These are phyloP conservation scores for Heliconius ismenius DNA, from an alignment of 2,888 invertebrate species.

Conservation along the genomic window DNA sequence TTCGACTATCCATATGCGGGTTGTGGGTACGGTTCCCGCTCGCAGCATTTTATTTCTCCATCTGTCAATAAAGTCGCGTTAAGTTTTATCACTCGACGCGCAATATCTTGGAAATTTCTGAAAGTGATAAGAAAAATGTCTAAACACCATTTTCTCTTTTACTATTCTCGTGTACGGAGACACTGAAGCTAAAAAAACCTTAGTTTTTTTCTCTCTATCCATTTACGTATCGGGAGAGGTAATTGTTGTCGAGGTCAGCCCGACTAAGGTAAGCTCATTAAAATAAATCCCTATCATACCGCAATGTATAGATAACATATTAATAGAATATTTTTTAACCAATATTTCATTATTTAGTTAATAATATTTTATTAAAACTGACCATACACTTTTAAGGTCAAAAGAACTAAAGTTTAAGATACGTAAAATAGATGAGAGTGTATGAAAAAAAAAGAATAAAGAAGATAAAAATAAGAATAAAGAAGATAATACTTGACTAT, in stretches of 20 bases:
- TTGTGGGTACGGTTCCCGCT: too few relatives aligned
- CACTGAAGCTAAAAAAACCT: not conserved
- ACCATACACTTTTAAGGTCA: not conserved
- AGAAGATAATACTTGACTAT: not conserved
- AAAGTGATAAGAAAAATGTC: too few relatives aligned
- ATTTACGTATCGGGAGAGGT: slow-evolving; percentile 1
- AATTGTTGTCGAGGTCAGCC: slow-evolving; percentile 11
- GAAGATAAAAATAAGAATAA: not conserved
- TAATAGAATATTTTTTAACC: slow-evolving; percentile 1
- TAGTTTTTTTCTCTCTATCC: not conserved
- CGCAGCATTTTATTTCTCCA: too few relatives aligned
- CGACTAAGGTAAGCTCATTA: slow-evolving; percentile 9
- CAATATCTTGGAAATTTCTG: too few relatives aligned
- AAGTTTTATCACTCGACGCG: too few relatives aligned
- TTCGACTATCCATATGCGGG: too few relatives aligned
- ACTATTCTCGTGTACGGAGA: not conserved
- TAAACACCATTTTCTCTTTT: too few relatives aligned
- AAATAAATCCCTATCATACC: slow-evolving; percentile 18
- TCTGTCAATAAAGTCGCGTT: too few relatives aligned
- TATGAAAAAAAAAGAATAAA: not conserved
- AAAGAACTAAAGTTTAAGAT: not conserved
- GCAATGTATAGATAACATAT: slow-evolving; percentile 3
- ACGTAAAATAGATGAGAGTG: not conserved
- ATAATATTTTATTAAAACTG: not conserved
- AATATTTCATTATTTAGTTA: not conserved